Evolutionary conservation across 2,888 invertebrate genomes (phyloP), one percentile per base, ranked within the genome.

Genomic region (Schrankia costaestrigalis): DNA sequence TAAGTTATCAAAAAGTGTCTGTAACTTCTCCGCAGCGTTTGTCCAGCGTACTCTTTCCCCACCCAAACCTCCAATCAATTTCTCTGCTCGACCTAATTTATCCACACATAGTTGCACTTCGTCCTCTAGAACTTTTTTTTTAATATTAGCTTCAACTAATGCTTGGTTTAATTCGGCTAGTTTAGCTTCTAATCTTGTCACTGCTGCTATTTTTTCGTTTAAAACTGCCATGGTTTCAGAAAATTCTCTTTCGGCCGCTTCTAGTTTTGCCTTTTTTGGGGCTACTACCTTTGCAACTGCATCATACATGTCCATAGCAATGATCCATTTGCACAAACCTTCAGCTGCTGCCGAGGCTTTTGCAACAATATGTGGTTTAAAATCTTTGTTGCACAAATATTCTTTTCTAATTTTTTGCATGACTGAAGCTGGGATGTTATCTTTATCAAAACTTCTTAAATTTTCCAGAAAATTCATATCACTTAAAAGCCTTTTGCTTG

Each of bases 291-390:
- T 95, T 26, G 94, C 93, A 1, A 95, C 94, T 26, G 91, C 91
- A 68, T 97, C 96, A 68, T 97, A 97, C 79, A 94, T 92, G 64
- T 96, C 95, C 92, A 97, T 94, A 1, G 96, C 96, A 47, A 94
- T 91, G 30, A 97, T 94, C 97, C 97, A 97, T 70, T 95, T 94
- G 71, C 96, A 96, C 22, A 96, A 85, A 31, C 97, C 97, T 84
- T 98, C 97, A 11, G 97, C 98, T 2, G 98, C 98, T 46, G 95
- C 93, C 0, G 97, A 98, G 0, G 97, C 97, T 78, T 96, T 95
- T 8, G 94, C 94, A 33, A 96, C 93, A 35, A 94, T 90, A 39
- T 90, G 86, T 1, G 95, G 95, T 54, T 94, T 93, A 70, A 96
- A 96, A 60, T 94, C 92, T 63, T 93, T 92, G 67, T 95, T 90